Evolutionary conservation across 1,140 invertebrate genomes (phyloP), one percentile per base, ranked within the genome.

Genomic region (Drosophila dunni): DNA sequence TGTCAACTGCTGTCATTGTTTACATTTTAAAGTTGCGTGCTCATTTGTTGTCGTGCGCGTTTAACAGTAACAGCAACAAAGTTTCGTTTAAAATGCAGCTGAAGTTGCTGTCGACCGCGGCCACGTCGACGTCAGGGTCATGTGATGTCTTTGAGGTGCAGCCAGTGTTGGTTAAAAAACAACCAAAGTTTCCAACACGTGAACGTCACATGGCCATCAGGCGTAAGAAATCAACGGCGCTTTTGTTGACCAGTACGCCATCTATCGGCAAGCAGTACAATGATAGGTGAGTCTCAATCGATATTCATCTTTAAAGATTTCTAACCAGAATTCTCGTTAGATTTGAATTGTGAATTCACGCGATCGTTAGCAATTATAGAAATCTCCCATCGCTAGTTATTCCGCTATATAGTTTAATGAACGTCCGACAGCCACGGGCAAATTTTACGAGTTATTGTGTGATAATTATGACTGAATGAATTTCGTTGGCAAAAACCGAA

Each of bases 151-250:
- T 93, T 72, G 92, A 91, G 69, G 93, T 93, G 72, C 91, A 93
- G 75, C 93, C 91, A 69, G 93, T 93, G 66, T 79, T 93, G 62
- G 92, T 93, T 63, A 93, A 93, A 79, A 95, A 95, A 76, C 94
- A 94, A 45, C 94, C 95, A 53, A 94, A 94, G 73, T 95, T 95
- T 85, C 95, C 95, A 1, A 95, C 94, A 24, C 93, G 95, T 34
- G 95, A 95, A 78, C 93, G 95, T 74, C 95, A 96, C 86, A 94
- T 94, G 75, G 95, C 95, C 46, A 93, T 95, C 24, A 92, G 94
- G 42, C 92, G 94, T n/a, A 92, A 90, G 73, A 94, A 94, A 77
- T 93, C 80, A 46, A 56, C 54, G 15, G 61, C 48, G 51, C 51
- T 74, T 67, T 65, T 46, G 71, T 70, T 53, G 8, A 44, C 24